Evolutionary conservation across 2,113 vertebrate species (phyloP).

Genomic region (Siphamia tubifer): DNA sequence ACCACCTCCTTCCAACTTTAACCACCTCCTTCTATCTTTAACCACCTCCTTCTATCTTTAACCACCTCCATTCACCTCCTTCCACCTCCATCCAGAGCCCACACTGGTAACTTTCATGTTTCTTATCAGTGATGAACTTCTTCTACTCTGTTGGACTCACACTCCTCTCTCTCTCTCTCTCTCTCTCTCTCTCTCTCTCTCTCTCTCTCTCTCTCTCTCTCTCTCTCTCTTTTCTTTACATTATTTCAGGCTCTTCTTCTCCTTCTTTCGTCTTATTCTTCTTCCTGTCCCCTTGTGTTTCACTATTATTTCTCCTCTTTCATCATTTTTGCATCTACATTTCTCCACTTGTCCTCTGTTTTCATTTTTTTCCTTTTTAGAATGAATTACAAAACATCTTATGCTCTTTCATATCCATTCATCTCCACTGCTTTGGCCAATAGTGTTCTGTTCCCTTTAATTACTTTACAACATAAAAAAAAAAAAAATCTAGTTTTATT

Average conservation of each 20-base stretch:
- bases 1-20: too few species aligned
- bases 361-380: not conserved
- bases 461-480: not conserved
- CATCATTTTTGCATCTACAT: constrained; percentile 43
- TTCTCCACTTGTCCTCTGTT: not conserved
- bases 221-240: too few species aligned
- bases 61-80: too few species aligned
- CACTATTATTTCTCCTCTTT: constrained; percentile 28
- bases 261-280: constrained; percentile 29
- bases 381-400: not conserved
- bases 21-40: too few species aligned
- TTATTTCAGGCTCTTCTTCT: constrained; percentile 27
- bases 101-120: too few species aligned
- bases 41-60: too few species aligned
- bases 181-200: too few species aligned
- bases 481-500: not conserved
- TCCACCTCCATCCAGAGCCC: too few species aligned
- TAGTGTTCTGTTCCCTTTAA: not conserved
- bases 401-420: not conserved
- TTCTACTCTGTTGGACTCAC: too few species aligned
- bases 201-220: too few species aligned
- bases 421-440: not conserved
- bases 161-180: too few species aligned
- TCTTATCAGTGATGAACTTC: too few species aligned
- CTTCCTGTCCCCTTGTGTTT: constrained; percentile 11